A percentile compares a stretch with the other conserved stretches of the same genome.
Evolutionary conservation across 1,140 invertebrate species (phyloP).

Genomic region (Leptinotarsa defecta): DNA sequence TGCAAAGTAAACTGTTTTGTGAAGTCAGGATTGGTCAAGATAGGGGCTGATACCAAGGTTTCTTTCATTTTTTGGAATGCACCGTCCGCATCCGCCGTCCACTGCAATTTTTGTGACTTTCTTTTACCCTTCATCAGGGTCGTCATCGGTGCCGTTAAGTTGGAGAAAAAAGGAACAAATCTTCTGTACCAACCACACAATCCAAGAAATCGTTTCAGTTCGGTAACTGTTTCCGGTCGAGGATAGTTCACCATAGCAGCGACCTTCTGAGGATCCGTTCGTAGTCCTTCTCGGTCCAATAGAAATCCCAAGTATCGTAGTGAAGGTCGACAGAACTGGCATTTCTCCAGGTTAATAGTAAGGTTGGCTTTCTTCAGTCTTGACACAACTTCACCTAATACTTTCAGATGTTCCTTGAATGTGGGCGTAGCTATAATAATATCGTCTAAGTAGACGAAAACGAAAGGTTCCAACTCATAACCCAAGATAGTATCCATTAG

Average conservation of each 20-base stretch:
- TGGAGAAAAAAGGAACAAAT: not conserved
- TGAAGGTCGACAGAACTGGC: conserved; percentile 25
- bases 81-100: conserved; percentile 44
- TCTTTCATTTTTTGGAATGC: conserved; percentile 51
- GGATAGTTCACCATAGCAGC: not conserved
- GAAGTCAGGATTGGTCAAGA: conserved; percentile 48
- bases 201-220: not conserved
- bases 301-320: not conserved
- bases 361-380: conserved; percentile 33
- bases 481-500: not conserved
- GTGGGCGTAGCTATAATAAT: not conserved
- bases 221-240: not conserved
- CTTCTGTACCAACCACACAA: not conserved
- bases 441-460: not conserved
- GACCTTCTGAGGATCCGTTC: not conserved
- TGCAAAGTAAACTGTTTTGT: conserved; percentile 48
- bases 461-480: not conserved
- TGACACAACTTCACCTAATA: conserved; percentile 14
- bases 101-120: conserved; percentile 33
- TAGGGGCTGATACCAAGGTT: conserved; percentile 41
- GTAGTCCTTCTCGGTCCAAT: not conserved
- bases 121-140: conserved; percentile 35
- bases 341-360: conserved; percentile 19
- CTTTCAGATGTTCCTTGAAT: not conserved
- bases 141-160: conserved; percentile 47